phyloP scores from a whole-genome alignment of 2,113 vertebrate genomes.

The Mastomys coucha region DNA sequence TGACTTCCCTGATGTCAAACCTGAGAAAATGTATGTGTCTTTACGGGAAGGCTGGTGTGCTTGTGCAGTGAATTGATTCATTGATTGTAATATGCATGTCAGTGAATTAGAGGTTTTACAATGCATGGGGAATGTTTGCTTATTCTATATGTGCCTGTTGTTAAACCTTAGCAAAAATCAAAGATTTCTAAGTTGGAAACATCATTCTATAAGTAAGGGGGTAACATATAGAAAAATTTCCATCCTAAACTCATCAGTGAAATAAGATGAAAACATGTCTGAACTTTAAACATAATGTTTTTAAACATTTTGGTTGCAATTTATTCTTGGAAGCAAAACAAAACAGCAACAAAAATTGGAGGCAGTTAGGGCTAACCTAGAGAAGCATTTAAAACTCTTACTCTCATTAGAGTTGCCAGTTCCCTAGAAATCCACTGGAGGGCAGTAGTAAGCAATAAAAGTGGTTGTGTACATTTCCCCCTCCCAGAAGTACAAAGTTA shows the following conservation, averaged over 20 bases:
- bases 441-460: conserved; percentile 94
- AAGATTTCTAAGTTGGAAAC: not conserved
- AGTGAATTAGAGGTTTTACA: conserved; percentile 11
- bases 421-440: conserved; percentile 87
- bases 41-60: conserved; percentile 2
- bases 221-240: not conserved
- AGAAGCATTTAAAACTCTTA: not conserved
- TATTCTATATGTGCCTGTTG: not conserved
- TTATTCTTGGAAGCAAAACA: conserved; percentile 54
- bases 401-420: conserved; percentile 6
- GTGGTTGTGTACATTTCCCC: not conserved
- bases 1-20: not conserved
- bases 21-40: not conserved
- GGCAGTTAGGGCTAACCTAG: not conserved
- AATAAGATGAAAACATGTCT: conserved; percentile 1
- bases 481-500: conserved; percentile 30
- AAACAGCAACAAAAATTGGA: conserved; percentile 13
- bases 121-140: not conserved
- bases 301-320: not conserved
- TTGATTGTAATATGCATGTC: not conserved
- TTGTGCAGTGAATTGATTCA: not conserved
- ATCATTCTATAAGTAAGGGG: not conserved
- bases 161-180: not conserved
- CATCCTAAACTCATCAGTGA: not conserved
- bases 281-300: not conserved